Base-by-base conservation (phyloP, 37 sponge, comb jelly and placozoan species). In the Beroe forskalii region DNA sequence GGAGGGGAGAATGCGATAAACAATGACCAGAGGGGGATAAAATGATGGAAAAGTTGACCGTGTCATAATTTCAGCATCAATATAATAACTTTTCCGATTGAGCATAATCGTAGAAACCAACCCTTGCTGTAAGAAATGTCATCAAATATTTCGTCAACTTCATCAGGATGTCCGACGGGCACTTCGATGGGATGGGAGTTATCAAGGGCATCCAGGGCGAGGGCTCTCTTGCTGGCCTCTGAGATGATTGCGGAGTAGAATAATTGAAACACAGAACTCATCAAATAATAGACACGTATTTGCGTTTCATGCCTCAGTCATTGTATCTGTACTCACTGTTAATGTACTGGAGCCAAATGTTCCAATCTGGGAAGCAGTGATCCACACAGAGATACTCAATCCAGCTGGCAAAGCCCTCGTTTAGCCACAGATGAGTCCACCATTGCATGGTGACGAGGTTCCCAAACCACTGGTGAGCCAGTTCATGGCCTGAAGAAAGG, bases 361-460 rank as follows among this genome's bases (percentile, higher is more conserved):
- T 92, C 67, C 90, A 97, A 67, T 96, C 95, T 31, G 94, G 94
- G 76, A 95, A 96, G 76, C 94, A 94, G 83, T 95, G 91, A 89
- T 97, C 96, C n/a, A 97, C 95, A 83, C 95, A 94, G 92, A 92
- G 92, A 90, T 93, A 97, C 91, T 97, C 98, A n/a, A 97, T 94
- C 93, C 93, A 97, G 44, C 96, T 90, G 55, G 98, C 98, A 91
- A 97, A 97, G 0, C 98, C 98, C 48, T 97, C 98, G 89, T 97
- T 97, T 32, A 97, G 93, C 98, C 98, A 97, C 37, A 95, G 92
- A 60, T 97, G 96, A 12, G 96, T 97, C 97, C 97, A 97, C 97
- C 97, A 97, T 76, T 95, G 94, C 97, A 97, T 97, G 90, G 95
- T 95, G 41, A 97, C 95, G 75, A 97, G 91, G 90, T 97, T 97